Conservation (phyloP, 1,140 invertebrate genomes). For the Drosophila ohnishii region DNA sequence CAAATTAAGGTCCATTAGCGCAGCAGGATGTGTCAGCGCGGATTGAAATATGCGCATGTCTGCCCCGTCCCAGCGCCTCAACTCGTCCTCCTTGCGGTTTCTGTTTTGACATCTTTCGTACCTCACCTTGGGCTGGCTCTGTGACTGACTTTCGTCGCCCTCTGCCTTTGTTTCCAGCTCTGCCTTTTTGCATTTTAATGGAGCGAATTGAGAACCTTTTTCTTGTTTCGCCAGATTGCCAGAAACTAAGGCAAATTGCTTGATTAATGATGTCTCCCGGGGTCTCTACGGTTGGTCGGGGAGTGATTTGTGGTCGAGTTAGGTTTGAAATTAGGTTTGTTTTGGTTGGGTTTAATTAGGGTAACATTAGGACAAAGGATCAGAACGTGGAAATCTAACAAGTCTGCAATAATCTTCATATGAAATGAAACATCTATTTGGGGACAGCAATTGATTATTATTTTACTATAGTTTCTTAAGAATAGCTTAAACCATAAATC, state of each 20-base stretch:
- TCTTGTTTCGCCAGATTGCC: constrained; percentile 40
- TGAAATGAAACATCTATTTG: background rate
- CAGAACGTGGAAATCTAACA: background rate
- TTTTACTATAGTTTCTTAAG: background rate
- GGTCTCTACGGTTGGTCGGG: background rate
- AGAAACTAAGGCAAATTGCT: constrained; percentile 65
- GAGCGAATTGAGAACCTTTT: constrained; percentile 60
- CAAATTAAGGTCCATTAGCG: constrained; percentile 82
- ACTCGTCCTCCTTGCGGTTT: constrained; percentile 59
- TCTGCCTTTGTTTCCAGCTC: constrained; percentile 34
- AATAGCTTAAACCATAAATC: background rate
- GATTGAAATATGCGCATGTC: constrained; percentile 81
- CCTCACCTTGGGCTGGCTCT: constrained; percentile 33
- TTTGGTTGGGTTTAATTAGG: background rate
- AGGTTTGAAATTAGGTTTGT: background rate
- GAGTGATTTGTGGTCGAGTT: constrained; percentile 31
- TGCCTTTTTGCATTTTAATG: constrained; percentile 77
- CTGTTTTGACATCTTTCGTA: constrained; percentile 79
- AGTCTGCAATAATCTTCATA: background rate
- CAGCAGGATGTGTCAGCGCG: constrained; percentile 79
- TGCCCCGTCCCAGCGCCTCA: constrained; percentile 24
- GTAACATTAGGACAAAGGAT: background rate
- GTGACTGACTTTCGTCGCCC: constrained; percentile 37
- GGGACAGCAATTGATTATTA: background rate
- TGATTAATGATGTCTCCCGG: constrained; percentile 62